Base-by-base conservation (phyloP, 1,140 invertebrate species). In the Euura lappo region DNA sequence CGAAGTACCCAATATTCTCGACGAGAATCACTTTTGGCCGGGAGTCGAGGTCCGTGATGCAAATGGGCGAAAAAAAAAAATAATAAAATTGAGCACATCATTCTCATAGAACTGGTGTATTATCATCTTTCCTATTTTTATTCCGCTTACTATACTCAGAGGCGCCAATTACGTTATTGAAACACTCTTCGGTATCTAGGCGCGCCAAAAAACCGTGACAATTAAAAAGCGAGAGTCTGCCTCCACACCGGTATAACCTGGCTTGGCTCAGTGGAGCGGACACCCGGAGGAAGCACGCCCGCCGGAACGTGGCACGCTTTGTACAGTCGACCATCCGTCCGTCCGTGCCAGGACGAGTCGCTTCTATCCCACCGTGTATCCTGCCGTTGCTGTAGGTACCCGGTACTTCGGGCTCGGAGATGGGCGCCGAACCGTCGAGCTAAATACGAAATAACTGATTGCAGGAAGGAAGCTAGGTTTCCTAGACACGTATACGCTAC, bases 281-380 rank as follows among this genome's bases (percentile, higher is more conserved):
- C 84, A 87, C 86, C 86, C 86, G 86, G 85, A 87, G 86, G 86
- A 87, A 87, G 84, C 85, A 86, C 85, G 82, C 79, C 84, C 85
- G 85, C 81, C 86, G 82, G 86, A 86, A 86, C 84, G 83, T 85
- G 84, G 85, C 86, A 86, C 86, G 85, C 84, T 87, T 86, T 84
- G 85, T 86, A 83, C 81, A 75, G 79, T 81, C 79, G 75, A 74
- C 67, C 75, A 46, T 51, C 6, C 51, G 13, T 60, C 51, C 51
- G 51, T 60, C 51, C 51, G 51, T 60, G 51, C 51, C 51, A 60
- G 51, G 51, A 60, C 51, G 51, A 8, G 5, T 8, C 6, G 51
- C 13, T 8, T 60, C 28, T 28, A 28, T 28, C 28, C 28, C 28
- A 28, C 3, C 51, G 51, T 60, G 51, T 60, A 60, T 11, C 3